A percentile compares a stretch with the other conserved stretches of the same genome.
These are phyloP conservation scores for Danaus melanippus DNA, from an alignment of 1,140 invertebrate species.

Conservation along the genomic window DNA sequence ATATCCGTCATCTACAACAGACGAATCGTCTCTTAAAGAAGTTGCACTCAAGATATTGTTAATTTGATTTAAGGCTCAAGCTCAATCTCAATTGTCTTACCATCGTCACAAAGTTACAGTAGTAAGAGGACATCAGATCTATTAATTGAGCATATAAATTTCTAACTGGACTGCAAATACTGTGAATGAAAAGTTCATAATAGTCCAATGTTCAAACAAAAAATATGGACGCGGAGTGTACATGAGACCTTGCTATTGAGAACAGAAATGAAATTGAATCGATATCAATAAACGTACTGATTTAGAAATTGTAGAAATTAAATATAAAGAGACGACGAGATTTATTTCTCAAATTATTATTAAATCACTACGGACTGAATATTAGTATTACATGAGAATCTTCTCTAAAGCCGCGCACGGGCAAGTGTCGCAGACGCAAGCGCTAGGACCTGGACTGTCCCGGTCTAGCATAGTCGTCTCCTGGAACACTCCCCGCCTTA, in stretches of 20 bases:
- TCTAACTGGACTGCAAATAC: conserved; percentile 24
- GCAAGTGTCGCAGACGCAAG: conserved; percentile 35
- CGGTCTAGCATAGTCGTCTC: conserved; percentile 1
- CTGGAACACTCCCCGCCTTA: background rate
- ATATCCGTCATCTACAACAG: conserved; percentile 8
- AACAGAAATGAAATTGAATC: too few species aligned
- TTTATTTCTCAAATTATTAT: too few species aligned
- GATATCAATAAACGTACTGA: too few species aligned
- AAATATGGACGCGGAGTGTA: too few species aligned
- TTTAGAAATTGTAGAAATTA: too few species aligned
- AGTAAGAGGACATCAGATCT: conserved; percentile 13
- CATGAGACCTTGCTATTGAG: too few species aligned
- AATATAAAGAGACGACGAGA: too few species aligned
- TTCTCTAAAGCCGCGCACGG: conserved; percentile 35
- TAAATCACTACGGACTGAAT: too few species aligned
- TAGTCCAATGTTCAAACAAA: too few species aligned
- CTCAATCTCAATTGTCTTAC: conserved; percentile 17
- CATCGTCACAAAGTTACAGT: conserved; percentile 13
- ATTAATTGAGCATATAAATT: conserved; percentile 15
- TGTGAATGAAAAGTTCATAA: conserved; percentile 7
- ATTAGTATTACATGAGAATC: conserved; percentile 23
- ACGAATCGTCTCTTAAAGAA: background rate
- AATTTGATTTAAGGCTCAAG: too few species aligned
- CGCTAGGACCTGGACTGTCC: conserved; percentile 1
- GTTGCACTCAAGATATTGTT: background rate